A percentile compares a stretch with the other conserved stretches of the same genome.
Evolutionary conservation across 2,113 vertebrate species (phyloP).

Genomic region (Xenus cinereus): DNA sequence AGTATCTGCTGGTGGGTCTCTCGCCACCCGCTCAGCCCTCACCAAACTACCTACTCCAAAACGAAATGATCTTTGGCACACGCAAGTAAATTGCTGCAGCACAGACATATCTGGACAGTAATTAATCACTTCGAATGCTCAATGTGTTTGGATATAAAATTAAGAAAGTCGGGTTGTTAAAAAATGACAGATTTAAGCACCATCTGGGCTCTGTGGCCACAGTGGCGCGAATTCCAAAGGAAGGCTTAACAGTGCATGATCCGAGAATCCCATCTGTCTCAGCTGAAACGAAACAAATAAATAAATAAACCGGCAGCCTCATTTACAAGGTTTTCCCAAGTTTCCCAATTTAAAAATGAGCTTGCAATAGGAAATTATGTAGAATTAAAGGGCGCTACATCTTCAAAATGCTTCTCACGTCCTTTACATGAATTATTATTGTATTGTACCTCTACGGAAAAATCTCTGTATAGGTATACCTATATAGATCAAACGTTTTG

Average conservation of each 20-base stretch:
- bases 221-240: conserved; percentile 82
- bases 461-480: neutral
- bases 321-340: conserved; percentile 54
- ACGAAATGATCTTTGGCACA: conserved; percentile 36
- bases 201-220: conserved; percentile 82
- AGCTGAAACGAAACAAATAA: conserved; percentile 72
- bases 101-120: conserved; percentile 76
- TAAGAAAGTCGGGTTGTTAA: conserved; percentile 81
- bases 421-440: neutral
- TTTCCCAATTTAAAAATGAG: conserved; percentile 34
- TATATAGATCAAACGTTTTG: neutral
- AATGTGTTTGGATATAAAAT: conserved; percentile 81
- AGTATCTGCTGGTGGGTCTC: neutral
- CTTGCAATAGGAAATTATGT: neutral
- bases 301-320: conserved; percentile 59
- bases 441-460: neutral
- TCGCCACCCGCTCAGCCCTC: neutral
- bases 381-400: neutral
- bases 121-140: conserved; percentile 78
- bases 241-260: conserved; percentile 83
- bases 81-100: conserved; percentile 34
- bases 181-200: conserved; percentile 84
- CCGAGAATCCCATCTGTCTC: conserved; percentile 84
- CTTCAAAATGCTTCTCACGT: neutral
- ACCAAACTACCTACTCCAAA: conserved; percentile 19